Base-by-base conservation (phyloP, 2,113 vertebrate genomes). In the Nicator chloris region DNA sequence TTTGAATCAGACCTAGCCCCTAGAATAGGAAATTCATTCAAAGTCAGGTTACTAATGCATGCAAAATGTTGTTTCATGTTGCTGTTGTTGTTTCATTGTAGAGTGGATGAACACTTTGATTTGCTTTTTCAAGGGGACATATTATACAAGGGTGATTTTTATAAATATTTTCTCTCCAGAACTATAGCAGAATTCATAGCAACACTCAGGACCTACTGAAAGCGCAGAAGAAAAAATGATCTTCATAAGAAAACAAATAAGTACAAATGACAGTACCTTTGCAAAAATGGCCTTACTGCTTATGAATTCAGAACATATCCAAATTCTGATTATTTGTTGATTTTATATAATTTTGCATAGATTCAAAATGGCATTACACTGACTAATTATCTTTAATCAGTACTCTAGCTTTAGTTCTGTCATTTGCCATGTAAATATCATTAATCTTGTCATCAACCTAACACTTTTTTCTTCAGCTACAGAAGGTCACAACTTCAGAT, bases 321-420 rank as follows among this genome's bases (percentile, higher is more conserved):
- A 83, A 94, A 89, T 64, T 63, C 73, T 79, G 66, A 90, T 9
- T 95, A 95, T 95, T 95, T 97, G 90, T 92, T 96, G 94, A 96
- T 95, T 97, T 95, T 88, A 73, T 83, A 51, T 64, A 93, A 63
- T 91, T 95, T 93, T 93, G 10, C 71, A n/a, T 54, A 63, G 82
- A 42, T 93, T 94, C 66, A 93, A 94, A 95, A 94, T 95, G 94
- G 51, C 87, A 95, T 96, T 93, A 83, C 47, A 69, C 75, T 90
- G 84, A 80, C 92, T 96, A 96, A 95, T 97, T 93, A 96, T 68
- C 85, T 91, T 95, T 88, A 96, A 96, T 97, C 93, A 96, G 94
- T 75, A 85, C 90, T 95, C 35, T 66, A 95, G 85, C 35, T 90
- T 91, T 91, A 90, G 75, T 91, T 96, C 88, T 96, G 88, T 93